phyloP scores from a whole-genome alignment of 2,888 invertebrate species.

The Pogonocherus hispidulus region DNA sequence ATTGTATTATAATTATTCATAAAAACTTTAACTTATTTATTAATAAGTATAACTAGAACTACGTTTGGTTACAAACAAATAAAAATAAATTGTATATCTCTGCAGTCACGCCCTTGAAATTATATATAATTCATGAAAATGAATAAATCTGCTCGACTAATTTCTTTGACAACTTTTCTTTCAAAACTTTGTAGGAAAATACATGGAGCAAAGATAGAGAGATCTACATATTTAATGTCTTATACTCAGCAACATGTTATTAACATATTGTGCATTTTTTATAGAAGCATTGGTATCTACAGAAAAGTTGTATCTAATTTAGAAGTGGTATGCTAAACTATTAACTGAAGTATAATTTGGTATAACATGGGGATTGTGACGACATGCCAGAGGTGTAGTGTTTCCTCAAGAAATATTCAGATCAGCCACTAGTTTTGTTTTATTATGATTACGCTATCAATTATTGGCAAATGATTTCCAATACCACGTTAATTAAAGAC shows the following conservation, averaged over 20 bases:
- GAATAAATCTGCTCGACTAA: conserved; percentile 3
- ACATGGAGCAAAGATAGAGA: background rate
- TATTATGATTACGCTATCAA: too few relatives aligned
- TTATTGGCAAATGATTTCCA: too few relatives aligned
- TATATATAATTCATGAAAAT: background rate
- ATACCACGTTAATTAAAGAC: too few relatives aligned
- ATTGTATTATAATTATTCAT: too few relatives aligned
- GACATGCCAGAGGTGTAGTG: too few relatives aligned
- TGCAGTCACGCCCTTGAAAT: background rate
- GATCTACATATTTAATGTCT: conserved; percentile 1
- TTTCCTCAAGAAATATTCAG: too few relatives aligned
- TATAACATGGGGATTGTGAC: background rate
- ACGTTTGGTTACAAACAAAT: too few relatives aligned
- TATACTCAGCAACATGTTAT: conserved; percentile 12
- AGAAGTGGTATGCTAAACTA: conserved; percentile 2
- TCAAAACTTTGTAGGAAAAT: background rate
- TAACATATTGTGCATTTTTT: conserved; percentile 21
- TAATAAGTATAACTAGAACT: too few relatives aligned
- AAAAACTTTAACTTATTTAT: too few relatives aligned
- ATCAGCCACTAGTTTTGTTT: too few relatives aligned
- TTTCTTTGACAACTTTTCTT: conserved; percentile 9
- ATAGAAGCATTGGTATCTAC: conserved; percentile 8
- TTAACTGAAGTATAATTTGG: background rate
- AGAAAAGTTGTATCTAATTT: conserved; percentile 18
- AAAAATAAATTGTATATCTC: background rate